phyloP scores from a whole-genome alignment of 2,797 vertebrate genomes.

The Zalophus californianus region DNA sequence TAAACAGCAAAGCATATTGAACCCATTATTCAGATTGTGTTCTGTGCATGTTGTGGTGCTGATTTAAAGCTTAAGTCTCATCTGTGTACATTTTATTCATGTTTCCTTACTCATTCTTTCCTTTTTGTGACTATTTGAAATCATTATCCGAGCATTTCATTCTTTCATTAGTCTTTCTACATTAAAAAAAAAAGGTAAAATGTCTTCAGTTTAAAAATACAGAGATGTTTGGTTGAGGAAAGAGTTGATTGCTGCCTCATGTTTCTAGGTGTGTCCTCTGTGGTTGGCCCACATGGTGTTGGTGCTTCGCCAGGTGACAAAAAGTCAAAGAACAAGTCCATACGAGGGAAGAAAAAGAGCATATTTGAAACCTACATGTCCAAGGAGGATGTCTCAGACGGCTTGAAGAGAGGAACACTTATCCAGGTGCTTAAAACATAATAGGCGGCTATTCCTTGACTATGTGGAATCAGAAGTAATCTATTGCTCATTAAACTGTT shows the following conservation, averaged over 20 bases:
- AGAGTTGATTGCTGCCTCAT: conserved; percentile 71
- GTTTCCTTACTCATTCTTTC: background rate
- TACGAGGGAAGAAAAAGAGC: conserved; percentile 91
- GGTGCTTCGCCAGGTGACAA: conserved; percentile 87
- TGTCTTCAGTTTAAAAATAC: conserved; percentile 19
- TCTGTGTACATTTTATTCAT: background rate
- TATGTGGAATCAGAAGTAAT: background rate
- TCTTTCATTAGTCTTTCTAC: conserved; percentile 41
- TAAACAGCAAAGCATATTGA: conserved; percentile 42
- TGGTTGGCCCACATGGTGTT: conserved; percentile 79
- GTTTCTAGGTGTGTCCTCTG: conserved; percentile 78
- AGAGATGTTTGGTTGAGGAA: conserved; percentile 26
- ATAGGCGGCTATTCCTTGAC: background rate
- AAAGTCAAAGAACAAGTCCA: conserved; percentile 88
- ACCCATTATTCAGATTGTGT: conserved; percentile 16
- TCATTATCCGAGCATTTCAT: conserved; percentile 6
- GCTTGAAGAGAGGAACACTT: conserved; percentile 95
- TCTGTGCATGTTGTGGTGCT: background rate
- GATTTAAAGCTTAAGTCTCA: background rate
- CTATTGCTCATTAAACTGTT: background rate
- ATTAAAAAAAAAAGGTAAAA: background rate
- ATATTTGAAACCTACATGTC: conserved; percentile 95
- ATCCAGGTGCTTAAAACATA: conserved; percentile 91
- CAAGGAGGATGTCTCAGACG: conserved; percentile 92
- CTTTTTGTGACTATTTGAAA: conserved; percentile 43